Evolutionary conservation across 1,140 invertebrate genomes (phyloP), one percentile per base, ranked within the genome.

Genomic region (Ylistrum balloti): DNA sequence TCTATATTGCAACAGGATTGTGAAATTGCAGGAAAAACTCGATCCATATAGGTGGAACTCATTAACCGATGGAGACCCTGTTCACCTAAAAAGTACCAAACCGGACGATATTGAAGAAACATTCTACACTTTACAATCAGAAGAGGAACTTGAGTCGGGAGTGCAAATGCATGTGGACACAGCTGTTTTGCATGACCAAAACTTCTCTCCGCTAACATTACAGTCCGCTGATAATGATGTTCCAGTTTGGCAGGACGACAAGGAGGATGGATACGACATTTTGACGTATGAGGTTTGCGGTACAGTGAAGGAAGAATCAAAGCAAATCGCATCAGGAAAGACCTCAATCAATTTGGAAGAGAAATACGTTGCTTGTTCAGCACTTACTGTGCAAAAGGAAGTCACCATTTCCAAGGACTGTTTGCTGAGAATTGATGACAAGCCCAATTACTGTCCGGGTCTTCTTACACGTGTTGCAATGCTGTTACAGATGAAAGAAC

Each of bases 361-460:
- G 28, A 35, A 38, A 32, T 28, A 15, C 45, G 74, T 89, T n/a
- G 86, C 48, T 22, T 88, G 41, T 32, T 91, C n/a, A 41, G 85
- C 90, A 32, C 32, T 87, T 22, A 88, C 10, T 0, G 86, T 88
- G 33, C 32, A 56, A 33, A 91, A 35, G 22, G 48, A 0, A 33
- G 48, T 45, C 11, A 7, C 20, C 9, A 86, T 91, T 22, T 88
- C 91, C 74, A 38, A 85, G 20, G 0, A 33, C n/a, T 88, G 38
- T 33, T 38, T 88, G 34, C 56, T 56, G 15, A 20, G 41, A 0
- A 33, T 86, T 48, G 35, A 32, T 22, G 15, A 56, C 9, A 17
- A 90, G 20, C 88, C 91, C 0, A 20, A 33, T 32, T 91, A 91
- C 56, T 9, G n/a, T 45, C 89, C 87, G 22, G 87, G 89, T 56